Percentiles rank a stretch among this genome's conserved stretches.
Evolutionary conservation across 2,888 invertebrate species (phyloP).

Genomic region (Gnatocerus cornutus): DNA sequence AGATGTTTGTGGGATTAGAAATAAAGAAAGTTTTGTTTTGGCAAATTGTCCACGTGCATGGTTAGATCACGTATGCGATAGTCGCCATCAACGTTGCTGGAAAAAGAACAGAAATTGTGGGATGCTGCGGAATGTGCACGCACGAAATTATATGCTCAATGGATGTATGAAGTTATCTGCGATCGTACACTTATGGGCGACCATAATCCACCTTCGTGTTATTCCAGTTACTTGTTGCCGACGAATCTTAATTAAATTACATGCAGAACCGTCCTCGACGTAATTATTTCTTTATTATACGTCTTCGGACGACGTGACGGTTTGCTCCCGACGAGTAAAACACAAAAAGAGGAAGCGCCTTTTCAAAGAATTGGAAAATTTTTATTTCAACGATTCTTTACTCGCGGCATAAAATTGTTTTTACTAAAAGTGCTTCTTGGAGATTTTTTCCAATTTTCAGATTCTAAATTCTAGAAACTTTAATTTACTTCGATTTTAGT

Average conservation of each 20-base stretch:
- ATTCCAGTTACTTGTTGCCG: conserved; percentile 40
- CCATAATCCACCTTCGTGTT: conserved; percentile 30
- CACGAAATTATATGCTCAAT: conserved; percentile 64
- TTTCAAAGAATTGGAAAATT: no score
- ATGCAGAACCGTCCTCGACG: conserved; percentile 37
- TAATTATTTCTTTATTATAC: conserved; percentile 47
- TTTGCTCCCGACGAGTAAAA: conserved; percentile 11
- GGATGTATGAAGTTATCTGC: conserved; percentile 62
- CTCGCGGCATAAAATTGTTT: no score
- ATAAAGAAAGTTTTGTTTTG: not conserved
- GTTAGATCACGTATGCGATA: conserved; percentile 67
- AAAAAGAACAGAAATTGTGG: conserved; percentile 27
- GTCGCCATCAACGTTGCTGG: conserved; percentile 56
- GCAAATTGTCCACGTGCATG: conserved; percentile 9
- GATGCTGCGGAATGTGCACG: conserved; percentile 66
- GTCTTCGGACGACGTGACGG: conserved; percentile 37
- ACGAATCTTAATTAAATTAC: conserved; percentile 49
- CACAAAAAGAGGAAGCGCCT: no score
- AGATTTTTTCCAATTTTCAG: no score
- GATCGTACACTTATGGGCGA: conserved; percentile 41
- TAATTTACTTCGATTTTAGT: no score
- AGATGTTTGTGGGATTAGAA: conserved; percentile 26
- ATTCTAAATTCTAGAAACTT: no score
- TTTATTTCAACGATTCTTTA: no score
- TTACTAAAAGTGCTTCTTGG: no score